Percentiles rank a stretch among this genome's conserved stretches.
These are phyloP conservation scores for Heterodera schachtii DNA, from an alignment of 1,140 invertebrate species.

Conservation along the genomic window DNA sequence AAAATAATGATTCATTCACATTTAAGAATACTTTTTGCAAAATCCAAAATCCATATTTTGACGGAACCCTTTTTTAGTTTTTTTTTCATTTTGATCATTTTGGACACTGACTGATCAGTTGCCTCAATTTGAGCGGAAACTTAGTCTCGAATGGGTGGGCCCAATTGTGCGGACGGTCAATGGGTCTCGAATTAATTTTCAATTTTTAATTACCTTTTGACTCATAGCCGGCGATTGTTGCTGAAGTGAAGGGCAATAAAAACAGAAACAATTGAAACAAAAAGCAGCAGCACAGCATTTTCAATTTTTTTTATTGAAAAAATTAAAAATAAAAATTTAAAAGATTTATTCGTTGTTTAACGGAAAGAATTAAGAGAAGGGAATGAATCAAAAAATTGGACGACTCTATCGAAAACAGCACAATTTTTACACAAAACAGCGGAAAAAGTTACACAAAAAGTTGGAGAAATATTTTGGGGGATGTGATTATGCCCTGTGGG, in stretches of 20 bases:
- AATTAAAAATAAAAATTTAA: not conserved
- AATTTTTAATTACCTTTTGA: not conserved
- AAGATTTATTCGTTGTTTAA: not conserved
- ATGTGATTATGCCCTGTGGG: too few species aligned
- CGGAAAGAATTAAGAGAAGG: not conserved
- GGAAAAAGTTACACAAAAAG: not conserved
- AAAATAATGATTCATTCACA: too few species aligned
- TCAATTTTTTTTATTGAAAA: not conserved
- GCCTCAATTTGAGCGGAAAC: too few species aligned
- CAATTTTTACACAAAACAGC: not conserved
- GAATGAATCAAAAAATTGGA: not conserved
- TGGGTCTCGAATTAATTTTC: too few species aligned
- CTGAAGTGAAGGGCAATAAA: not conserved
- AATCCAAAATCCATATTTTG: too few species aligned
- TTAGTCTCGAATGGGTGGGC: too few species aligned
- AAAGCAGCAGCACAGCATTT: not conserved
- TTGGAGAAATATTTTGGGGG: too few species aligned
- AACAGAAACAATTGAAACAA: not conserved
- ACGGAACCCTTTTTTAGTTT: too few species aligned
- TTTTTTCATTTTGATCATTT: too few species aligned
- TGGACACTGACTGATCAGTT: too few species aligned
- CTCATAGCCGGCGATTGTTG: not conserved
- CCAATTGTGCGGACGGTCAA: too few species aligned
- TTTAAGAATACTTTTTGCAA: too few species aligned
- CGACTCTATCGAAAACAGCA: not conserved